Evolutionary conservation across 2,888 invertebrate genomes (phyloP), one percentile per base, ranked within the genome.

Genomic region (Lochmaea crataegi): DNA sequence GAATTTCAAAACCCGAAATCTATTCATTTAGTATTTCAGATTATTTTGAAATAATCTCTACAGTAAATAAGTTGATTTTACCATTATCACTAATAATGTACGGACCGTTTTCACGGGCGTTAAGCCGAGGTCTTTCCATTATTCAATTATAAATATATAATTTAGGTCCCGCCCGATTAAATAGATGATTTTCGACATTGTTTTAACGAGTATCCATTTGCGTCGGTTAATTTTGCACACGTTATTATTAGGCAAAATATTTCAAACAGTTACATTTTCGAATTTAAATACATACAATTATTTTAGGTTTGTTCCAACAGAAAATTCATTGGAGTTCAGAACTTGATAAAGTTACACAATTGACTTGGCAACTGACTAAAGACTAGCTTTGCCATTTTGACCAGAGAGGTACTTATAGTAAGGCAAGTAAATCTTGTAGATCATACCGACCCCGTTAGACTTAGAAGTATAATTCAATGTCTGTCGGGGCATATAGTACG

Each of bases 201-300:
- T 73, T 68, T 63, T 67, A 74, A 72, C 70, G 57, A 61, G 69
- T 60, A 66, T 71, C 76, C 75, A 75, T 76, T 77, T 78, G 74
- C 72, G 70, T 65, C 72, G 75, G 74, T 78, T 68, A 75, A 80
- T 77, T 77, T 79, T 77, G 78, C 72, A 75, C 32, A 32, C 73
- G 72, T 64, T 4, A 64, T 12, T 45, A 14, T 16, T 38, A 16
- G 41, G 9, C 14, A 16, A 61, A 22, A 32, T 2, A 32, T n/a
- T 14, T 45, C 14, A 48, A 14, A 1, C 42, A 12, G 42, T 45
- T 45, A 45, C 3, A 45, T 4, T 45, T 45, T 48, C n/a, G 3
- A n/a, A 48, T 48, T 6, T n/a, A n/a, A 2, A 48, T 14, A 48
- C 14, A 48, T 14, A 48, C 14, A 45, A 48, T n/a, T 48, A 48